These are phyloP conservation scores for Gasterosteus nipponicus DNA, from an alignment of 2,113 vertebrate species.

Conservation along the genomic window DNA sequence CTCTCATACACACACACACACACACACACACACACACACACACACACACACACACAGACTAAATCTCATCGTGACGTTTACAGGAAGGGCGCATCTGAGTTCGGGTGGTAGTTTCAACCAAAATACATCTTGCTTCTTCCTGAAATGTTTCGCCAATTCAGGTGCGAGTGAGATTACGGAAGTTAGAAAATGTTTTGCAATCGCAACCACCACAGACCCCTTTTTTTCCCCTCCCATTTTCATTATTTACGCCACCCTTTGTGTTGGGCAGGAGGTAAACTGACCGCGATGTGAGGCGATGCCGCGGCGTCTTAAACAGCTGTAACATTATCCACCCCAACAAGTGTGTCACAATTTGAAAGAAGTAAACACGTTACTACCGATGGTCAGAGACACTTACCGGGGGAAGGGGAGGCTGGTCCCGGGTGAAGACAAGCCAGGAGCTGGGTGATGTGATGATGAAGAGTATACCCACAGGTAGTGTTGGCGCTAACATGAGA, in stretches of 20 bases:
- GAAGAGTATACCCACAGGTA: background rate
- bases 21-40: too few species aligned
- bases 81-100: background rate
- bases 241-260: background rate
- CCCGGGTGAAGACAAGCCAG: background rate
- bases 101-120: background rate
- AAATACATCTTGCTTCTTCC: background rate
- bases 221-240: background rate
- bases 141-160: background rate
- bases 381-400: background rate
- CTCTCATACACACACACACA: too few species aligned
- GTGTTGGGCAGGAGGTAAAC: background rate
- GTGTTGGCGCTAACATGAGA: conserved; percentile 28
- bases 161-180: background rate
- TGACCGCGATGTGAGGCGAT: background rate
- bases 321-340: background rate
- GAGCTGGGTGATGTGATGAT: background rate
- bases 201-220: background rate
- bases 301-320: background rate
- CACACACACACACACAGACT: background rate
- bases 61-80: background rate
- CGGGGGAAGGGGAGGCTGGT: background rate
- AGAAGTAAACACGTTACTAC: background rate
- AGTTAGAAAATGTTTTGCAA: background rate
- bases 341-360: background rate